Base-by-base conservation (phyloP, 53 echinoderm and acorn worm species). In the Paracentrotus lividus region DNA sequence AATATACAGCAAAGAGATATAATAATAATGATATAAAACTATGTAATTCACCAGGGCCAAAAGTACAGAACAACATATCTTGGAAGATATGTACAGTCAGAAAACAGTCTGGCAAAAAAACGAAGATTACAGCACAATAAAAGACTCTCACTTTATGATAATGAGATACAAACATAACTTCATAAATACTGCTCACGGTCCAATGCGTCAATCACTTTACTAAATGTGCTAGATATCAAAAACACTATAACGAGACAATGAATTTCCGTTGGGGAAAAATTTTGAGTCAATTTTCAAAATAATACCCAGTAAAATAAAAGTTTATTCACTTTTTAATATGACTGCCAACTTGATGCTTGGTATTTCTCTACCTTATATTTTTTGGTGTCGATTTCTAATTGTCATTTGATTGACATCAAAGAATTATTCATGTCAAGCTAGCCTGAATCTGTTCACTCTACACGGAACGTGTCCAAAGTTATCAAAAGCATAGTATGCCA, bases 1-100 rank as follows among this genome's bases (percentile, higher is more conserved):
- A 86, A 86, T 86, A 86, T 86, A 86, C 86, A 86, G 86, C 86
- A 86, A 34, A 86, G 86, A 86, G 86, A 86, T 86, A 86, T 86
- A 81, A 77, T 86, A 81, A 77, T 77, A 77, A 32, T 85, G 47
- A 86, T 86, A 86, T 54, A 24, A 81, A 44, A 86, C 56, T 56
- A 86, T 36, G 54, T 13, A 55, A 32, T 29, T 53, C 86, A 86
- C 56, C 86, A 86, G 55, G 86, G 86, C 86, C 86, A 86, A 86
- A 81, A 47, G 47, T 81, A 81, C 81, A 81, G 47, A n/a, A 86
- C 86, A 86, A 18, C 86, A 56, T 56, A 56, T 56, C 86, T 53
- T 56, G 86, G 38, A 86, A 86, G 56, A 86, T 55, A 86, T 34
- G 54, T 86, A 86, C 86, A 86, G 21, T 86, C 52, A 86, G 86